Conservation (phyloP, 2,888 invertebrate genomes). For the Caenorhabditis becei region DNA sequence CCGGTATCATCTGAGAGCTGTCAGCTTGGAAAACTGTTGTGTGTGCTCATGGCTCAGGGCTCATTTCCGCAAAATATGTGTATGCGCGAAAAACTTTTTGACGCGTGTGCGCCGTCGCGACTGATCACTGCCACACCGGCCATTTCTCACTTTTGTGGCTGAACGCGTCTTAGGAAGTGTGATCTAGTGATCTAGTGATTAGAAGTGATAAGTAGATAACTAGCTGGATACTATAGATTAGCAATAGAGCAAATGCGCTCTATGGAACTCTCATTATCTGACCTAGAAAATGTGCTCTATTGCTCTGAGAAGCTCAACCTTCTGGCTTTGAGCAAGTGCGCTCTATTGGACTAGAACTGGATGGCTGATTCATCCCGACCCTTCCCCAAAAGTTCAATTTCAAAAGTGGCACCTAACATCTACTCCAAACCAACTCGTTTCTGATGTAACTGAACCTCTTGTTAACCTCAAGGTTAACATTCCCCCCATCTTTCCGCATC, state of each 20-base stretch:
- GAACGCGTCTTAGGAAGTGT: conserved; percentile 26
- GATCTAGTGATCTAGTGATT: too few species aligned
- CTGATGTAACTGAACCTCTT: conserved; percentile 50
- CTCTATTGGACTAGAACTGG: too few species aligned
- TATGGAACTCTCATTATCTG: too few species aligned
- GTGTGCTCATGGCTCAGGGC: conserved; percentile 31
- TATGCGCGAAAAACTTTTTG: conserved; percentile 58
- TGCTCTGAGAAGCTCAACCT: too few species aligned
- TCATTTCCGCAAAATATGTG: conserved; percentile 61
- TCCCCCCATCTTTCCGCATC: conserved; percentile 18
- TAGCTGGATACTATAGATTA: too few species aligned
- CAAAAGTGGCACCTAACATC: too few species aligned
- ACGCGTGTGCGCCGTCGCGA: conserved; percentile 49
- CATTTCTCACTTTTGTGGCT: conserved; percentile 31
- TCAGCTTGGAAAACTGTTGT: conserved; percentile 46
- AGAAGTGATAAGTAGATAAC: too few species aligned
- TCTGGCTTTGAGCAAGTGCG: too few species aligned
- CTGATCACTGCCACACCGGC: conserved; percentile 12
- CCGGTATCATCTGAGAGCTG: conserved; percentile 19
- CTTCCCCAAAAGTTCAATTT: too few species aligned
- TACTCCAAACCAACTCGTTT: conserved; percentile 42
- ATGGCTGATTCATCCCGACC: too few species aligned
- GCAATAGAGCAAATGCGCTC: too few species aligned
- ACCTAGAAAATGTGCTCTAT: too few species aligned
- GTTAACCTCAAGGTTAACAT: conserved; percentile 55